Base-by-base conservation (phyloP, 2,888 invertebrate species). In the Ophraella communa region DNA sequence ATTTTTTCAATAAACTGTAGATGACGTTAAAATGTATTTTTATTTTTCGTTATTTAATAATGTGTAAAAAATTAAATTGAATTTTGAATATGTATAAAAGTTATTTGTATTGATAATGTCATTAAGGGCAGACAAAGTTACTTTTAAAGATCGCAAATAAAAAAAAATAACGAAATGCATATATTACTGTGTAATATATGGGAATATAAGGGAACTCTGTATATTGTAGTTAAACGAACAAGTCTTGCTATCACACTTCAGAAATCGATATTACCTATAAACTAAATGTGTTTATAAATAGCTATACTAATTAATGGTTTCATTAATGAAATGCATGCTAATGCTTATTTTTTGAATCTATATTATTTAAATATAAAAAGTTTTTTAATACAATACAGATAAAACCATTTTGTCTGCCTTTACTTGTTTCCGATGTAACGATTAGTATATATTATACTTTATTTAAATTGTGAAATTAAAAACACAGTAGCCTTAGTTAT, bases 401-500 rank as follows among this genome's bases (percentile, higher is more conserved):
- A 14, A 39, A 5, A 39, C n/a, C 7, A 39, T 39, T 39, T 39
- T 39, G 39, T 39, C 39, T 39, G 39, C 39, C 17, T 39, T 39
- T 39, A 39, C 17, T 1, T 39, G 14, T 14, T 39, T 39, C n/a
- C n/a, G 39, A 39, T 35, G n/a, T 14, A 14, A 5, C n/a, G 5
- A 17, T 17, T 5, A 14, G 39, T 39, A 5, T 39, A 1, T 14
- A 17, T 52, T 20, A 45, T 57, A 52, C 17, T 65, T n/a, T 53
- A 49, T 60, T 52, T 17, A 39, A 55, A 30, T 51, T 57, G 27
- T 21, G 20, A 24, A 33, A 42, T 39, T 24, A 53, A 27, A 53
- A 27, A 53, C 45, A 44, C 42, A 20, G 47, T 65, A 69, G 71
- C 68, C 69, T 71, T 71, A 71, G 71, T 67, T 69, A 56, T 59